Percentiles rank a stretch among this genome's conserved stretches.
Conservation (phyloP, 2,888 invertebrate species). For the Amphiduros pacificus region DNA sequence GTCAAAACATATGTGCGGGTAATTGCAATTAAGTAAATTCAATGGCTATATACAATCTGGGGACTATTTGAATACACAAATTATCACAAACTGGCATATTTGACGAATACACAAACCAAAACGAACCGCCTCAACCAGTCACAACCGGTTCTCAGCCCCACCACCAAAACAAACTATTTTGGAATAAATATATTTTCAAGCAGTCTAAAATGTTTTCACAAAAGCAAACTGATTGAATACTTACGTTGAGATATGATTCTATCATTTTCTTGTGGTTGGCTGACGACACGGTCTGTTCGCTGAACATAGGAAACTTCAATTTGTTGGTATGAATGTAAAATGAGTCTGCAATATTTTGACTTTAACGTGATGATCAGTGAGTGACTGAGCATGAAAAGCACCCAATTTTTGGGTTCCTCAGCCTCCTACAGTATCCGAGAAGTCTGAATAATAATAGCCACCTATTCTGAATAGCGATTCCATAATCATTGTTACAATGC, state of each 20-base stretch:
- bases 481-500: too few species aligned
- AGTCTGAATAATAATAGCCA: slow-evolving; percentile 14
- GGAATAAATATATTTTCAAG: too few species aligned
- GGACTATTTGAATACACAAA: background rate
- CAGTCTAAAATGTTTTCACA: too few species aligned
- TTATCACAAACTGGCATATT: background rate
- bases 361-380: too few species aligned
- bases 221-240: too few species aligned
- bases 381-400: too few species aligned
- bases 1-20: background rate
- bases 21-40: background rate
- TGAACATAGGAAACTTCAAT: too few species aligned
- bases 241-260: slow-evolving; percentile 17
- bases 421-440: slow-evolving; percentile 12
- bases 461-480: background rate
- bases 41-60: background rate
- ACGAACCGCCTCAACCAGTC: slow-evolving; percentile 2
- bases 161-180: too few species aligned
- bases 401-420: background rate
- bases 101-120: too few species aligned
- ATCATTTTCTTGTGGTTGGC: slow-evolving; percentile 2
- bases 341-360: too few species aligned
- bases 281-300: background rate
- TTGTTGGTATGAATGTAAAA: too few species aligned
- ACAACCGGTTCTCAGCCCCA: slow-evolving; percentile 13